phyloP scores from a whole-genome alignment of 2,113 vertebrate species.

The Platichthys stellatus region DNA sequence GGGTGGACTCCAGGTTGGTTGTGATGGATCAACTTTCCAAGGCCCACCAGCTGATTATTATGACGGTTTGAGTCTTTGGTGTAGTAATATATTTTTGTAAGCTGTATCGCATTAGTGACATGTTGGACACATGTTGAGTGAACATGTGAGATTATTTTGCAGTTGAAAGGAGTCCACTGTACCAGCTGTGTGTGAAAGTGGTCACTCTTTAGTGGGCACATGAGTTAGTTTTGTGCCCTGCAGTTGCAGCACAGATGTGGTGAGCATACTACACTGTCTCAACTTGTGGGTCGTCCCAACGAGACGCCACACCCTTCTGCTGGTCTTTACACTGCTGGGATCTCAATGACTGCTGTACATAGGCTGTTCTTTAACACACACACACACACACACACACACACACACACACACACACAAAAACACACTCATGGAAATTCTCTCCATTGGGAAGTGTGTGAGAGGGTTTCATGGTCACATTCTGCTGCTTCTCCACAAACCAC shows the following conservation, averaged over 20 bases:
- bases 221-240: constrained; percentile 24
- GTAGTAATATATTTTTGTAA: not conserved
- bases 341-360: constrained; percentile 47
- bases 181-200: constrained; percentile 21
- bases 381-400: constrained; percentile 6
- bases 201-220: not conserved
- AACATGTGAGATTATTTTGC: not conserved
- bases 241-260: constrained; percentile 50
- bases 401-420: no score
- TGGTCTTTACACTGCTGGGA: constrained; percentile 11
- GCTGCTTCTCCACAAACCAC: constrained; percentile 32
- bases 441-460: not conserved
- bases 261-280: constrained; percentile 11
- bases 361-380: constrained; percentile 42
- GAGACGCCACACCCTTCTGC: constrained; percentile 37
- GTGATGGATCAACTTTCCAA: not conserved
- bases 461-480: constrained; percentile 2
- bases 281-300: constrained; percentile 12
- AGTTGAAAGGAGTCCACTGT: not conserved
- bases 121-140: not conserved
- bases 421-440: not conserved
- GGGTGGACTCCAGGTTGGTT: constrained; percentile 1
- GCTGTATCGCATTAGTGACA: not conserved
- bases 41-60: not conserved
- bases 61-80: not conserved